Conservation (phyloP, 2,113 vertebrate genomes). For the Regulus satrapa region DNA sequence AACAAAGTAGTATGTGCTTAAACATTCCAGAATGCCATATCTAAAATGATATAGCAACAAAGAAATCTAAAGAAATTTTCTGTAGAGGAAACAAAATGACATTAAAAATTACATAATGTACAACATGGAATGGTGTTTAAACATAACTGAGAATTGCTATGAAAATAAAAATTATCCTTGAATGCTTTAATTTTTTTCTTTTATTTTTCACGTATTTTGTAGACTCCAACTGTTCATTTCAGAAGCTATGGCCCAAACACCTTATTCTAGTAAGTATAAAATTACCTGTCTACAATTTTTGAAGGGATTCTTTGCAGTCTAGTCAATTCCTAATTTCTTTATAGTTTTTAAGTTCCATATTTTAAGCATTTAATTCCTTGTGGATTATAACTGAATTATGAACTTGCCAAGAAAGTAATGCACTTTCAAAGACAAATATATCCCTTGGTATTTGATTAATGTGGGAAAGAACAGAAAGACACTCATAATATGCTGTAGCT, state of each 20-base stretch:
- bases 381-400: not conserved
- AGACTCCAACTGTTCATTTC: not conserved
- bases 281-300: not conserved
- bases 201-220: not conserved
- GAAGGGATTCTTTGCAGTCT: not conserved
- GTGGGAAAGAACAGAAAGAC: not conserved
- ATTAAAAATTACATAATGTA: not conserved
- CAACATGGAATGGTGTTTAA: not conserved
- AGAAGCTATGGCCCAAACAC: not conserved
- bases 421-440: not conserved
- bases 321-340: not conserved
- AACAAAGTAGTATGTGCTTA: not conserved
- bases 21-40: not conserved
- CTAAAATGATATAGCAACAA: not conserved
- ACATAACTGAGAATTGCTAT: not conserved
- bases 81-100: not conserved
- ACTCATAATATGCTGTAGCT: rapidly evolving
- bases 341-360: not conserved
- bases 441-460: not conserved
- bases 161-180: not conserved
- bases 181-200: not conserved
- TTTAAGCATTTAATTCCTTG: not conserved
- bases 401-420: not conserved
- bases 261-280: not conserved
- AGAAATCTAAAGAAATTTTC: not conserved